These are phyloP conservation scores for Cylloceria caligata DNA, from an alignment of 2,888 invertebrate species.

Conservation along the genomic window DNA sequence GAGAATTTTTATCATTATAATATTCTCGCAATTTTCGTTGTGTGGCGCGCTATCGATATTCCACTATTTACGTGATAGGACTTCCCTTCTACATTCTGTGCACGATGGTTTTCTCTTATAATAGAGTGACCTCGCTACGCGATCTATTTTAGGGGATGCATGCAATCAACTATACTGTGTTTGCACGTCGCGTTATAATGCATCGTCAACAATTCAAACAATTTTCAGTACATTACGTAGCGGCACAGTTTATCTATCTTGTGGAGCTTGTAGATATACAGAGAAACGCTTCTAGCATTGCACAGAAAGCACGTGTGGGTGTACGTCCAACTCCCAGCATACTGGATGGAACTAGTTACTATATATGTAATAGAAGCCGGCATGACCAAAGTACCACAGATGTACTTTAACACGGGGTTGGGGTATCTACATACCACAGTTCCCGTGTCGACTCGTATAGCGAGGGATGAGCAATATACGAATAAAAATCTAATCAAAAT, in stretches of 20 bases:
- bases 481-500: too few species aligned
- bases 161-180: slow-evolving; percentile 39
- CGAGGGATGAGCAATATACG: too few species aligned
- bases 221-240: slow-evolving; percentile 23
- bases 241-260: slow-evolving; percentile 24
- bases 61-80: slow-evolving; percentile 28
- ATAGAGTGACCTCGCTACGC: slow-evolving; percentile 8
- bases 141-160: slow-evolving; percentile 51
- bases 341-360: too few species aligned
- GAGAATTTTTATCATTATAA: slow-evolving; percentile 21
- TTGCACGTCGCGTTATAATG: slow-evolving; percentile 10
- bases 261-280: too few species aligned
- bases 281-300: too few species aligned
- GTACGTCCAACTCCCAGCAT: too few species aligned
- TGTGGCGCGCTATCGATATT: slow-evolving; percentile 43
- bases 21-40: slow-evolving; percentile 46
- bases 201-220: slow-evolving; percentile 21
- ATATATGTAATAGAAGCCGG: too few species aligned
- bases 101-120: slow-evolving; percentile 18
- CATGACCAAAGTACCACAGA: too few species aligned
- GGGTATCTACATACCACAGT: too few species aligned
- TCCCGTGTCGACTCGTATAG: too few species aligned
- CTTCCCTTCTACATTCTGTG: slow-evolving; percentile 7
- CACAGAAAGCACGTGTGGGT: too few species aligned
- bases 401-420: too few species aligned